These are phyloP conservation scores for Cepaea hortensis DNA, from an alignment of 2,888 invertebrate species.

Conservation along the genomic window DNA sequence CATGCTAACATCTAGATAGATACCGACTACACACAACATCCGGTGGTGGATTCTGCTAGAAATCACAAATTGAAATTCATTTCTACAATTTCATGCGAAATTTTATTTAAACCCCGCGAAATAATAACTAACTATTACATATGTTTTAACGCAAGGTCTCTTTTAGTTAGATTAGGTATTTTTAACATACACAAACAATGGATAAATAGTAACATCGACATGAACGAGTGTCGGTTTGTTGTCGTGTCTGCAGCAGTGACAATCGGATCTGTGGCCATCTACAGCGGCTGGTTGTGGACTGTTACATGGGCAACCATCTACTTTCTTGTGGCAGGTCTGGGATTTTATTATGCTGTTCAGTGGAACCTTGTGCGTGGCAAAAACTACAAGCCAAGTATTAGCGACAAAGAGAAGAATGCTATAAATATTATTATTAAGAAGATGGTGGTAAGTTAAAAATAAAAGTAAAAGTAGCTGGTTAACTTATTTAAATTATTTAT, in stretches of 20 bases:
- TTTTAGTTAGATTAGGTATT: too few species aligned
- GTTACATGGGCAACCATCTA: slow-evolving; percentile 55
- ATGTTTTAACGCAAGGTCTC: too few species aligned
- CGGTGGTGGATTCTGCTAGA: too few species aligned
- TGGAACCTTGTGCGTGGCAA: slow-evolving; percentile 66
- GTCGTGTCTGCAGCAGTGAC: neutral
- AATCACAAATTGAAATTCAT: too few species aligned
- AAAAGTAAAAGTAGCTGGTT: neutral
- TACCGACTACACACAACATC: too few species aligned
- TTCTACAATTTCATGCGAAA: too few species aligned
- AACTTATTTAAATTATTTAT: neutral
- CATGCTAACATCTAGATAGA: too few species aligned
- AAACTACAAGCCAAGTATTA: slow-evolving; percentile 59
- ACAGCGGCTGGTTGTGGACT: slow-evolving; percentile 56
- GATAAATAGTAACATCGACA: neutral
- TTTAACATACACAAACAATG: too few species aligned
- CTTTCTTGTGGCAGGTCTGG: slow-evolving; percentile 52
- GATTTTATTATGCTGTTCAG: slow-evolving; percentile 61
- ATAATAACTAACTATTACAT: too few species aligned
- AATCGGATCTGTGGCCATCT: slow-evolving; percentile 40
- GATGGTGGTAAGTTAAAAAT: slow-evolving; percentile 60
- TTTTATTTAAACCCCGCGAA: too few species aligned
- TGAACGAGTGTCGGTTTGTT: slow-evolving; percentile 1
- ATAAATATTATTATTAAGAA: slow-evolving; percentile 59
- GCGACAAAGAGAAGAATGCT: slow-evolving; percentile 48